Conservation (phyloP, 30 jellyfish, hydroid and myxozoan genomes). For the Clytia hemisphaerica region DNA sequence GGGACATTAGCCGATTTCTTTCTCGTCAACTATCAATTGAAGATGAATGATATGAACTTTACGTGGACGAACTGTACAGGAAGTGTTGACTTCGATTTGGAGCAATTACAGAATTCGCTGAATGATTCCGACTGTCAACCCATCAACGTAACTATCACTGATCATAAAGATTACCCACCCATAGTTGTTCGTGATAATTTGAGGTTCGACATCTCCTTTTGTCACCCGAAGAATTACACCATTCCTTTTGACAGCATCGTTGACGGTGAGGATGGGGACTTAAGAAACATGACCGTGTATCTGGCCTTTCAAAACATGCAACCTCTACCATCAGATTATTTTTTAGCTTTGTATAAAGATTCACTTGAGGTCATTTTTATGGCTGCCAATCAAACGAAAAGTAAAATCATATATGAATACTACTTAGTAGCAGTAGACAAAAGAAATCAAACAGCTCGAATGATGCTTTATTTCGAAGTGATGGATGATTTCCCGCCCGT, state of each 20-base stretch:
- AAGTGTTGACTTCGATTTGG: not conserved
- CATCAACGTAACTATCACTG: not conserved
- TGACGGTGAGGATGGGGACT: conserved; percentile 36
- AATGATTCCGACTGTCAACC: not conserved
- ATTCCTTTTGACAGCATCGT: conserved; percentile 29
- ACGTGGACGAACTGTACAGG: conserved; percentile 15
- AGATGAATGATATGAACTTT: not conserved
- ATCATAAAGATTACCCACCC: conserved; percentile 19
- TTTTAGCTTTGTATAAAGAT: conserved; percentile 3
- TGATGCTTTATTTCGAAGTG: conserved; percentile 11
- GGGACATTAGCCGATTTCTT: conserved; percentile 1
- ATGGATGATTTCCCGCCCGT: conserved; percentile 2
- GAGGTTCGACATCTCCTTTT: not conserved
- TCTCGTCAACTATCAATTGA: not conserved
- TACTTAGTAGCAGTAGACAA: conserved; percentile 18
- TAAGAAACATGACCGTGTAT: not conserved
- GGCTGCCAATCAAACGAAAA: not conserved
- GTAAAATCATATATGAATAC: not conserved
- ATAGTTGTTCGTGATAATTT: not conserved
- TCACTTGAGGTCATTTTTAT: not conserved
- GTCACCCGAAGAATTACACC: not conserved
- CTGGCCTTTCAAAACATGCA: conserved; percentile 6
- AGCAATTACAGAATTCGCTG: not conserved
- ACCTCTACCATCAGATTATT: not conserved
- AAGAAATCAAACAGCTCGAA: conserved; percentile 6